phyloP scores from a whole-genome alignment of 2,797 vertebrate genomes.

The Scleropages formosus region DNA sequence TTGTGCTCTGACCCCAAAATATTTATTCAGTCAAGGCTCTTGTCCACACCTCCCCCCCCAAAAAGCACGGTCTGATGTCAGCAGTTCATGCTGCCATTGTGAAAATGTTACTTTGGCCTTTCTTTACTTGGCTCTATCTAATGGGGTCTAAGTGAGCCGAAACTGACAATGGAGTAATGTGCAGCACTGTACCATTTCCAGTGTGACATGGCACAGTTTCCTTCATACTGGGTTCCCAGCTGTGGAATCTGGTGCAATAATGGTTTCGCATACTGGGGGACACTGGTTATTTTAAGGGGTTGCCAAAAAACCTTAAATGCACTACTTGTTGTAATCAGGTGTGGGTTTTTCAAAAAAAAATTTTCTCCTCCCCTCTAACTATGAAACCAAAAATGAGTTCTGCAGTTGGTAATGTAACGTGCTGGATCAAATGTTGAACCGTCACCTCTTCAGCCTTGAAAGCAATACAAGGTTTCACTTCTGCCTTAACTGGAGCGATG shows the following conservation, averaged over 20 bases:
- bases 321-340: constrained; percentile 16
- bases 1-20: constrained; percentile 18
- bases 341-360: too few species aligned
- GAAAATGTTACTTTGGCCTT: background rate
- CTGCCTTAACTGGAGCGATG: constrained; percentile 46
- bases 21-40: constrained; percentile 22
- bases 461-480: constrained; percentile 1
- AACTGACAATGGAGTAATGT: background rate
- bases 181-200: constrained; percentile 10
- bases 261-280: background rate
- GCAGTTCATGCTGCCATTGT: background rate
- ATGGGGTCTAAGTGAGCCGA: background rate
- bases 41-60: background rate
- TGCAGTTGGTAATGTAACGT: constrained; percentile 2
- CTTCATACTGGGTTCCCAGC: background rate
- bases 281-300: background rate
- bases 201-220: background rate
- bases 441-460: background rate
- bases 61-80: background rate
- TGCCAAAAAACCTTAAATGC: background rate
- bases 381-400: constrained; percentile 25
- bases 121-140: background rate
- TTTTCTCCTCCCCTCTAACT: background rate
- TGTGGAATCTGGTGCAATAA: constrained; percentile 27
- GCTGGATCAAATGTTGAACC: constrained; percentile 13